Percentiles rank a stretch among this genome's conserved stretches.
These are phyloP conservation scores for Lampris megalopsis DNA, from an alignment of 2,113 vertebrate genomes.

Conservation along the genomic window DNA sequence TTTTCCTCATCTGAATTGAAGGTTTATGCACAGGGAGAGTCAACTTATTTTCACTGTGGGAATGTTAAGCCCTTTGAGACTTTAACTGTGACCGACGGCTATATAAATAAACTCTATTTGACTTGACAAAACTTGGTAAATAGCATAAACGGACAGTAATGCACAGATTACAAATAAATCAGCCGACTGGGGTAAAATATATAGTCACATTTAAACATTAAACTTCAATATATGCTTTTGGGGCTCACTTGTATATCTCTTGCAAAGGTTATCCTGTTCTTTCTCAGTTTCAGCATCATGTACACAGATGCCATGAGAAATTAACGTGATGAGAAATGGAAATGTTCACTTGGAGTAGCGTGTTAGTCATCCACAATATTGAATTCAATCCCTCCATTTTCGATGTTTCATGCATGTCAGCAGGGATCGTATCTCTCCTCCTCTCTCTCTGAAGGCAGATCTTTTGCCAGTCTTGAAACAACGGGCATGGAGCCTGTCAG, in stretches of 20 bases:
- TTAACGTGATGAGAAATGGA: slow-evolving; percentile 33
- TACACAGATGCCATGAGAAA: slow-evolving; percentile 19
- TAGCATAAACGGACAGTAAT: too few relatives aligned
- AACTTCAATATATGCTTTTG: background rate
- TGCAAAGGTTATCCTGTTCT: background rate
- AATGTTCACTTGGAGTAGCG: slow-evolving; percentile 8
- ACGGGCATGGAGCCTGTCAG: slow-evolving; percentile 12
- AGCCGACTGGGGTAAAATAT: too few relatives aligned
- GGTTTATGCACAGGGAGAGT: too few relatives aligned
- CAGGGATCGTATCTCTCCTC: background rate
- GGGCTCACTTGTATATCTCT: background rate
- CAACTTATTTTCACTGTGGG: too few relatives aligned
- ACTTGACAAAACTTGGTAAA: too few relatives aligned
- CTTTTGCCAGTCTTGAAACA: too few relatives aligned
- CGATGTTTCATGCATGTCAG: slow-evolving; percentile 36
- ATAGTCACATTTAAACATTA: background rate
- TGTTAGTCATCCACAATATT: slow-evolving; percentile 22
- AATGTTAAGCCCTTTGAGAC: too few relatives aligned
- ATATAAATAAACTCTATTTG: too few relatives aligned
- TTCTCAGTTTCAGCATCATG: background rate
- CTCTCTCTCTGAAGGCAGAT: background rate
- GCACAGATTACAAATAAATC: too few relatives aligned
- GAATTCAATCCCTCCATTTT: slow-evolving; percentile 40
- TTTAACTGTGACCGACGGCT: too few relatives aligned
- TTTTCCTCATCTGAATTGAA: too few relatives aligned